Base-by-base conservation (phyloP, 2,113 vertebrate genomes). In the Riparia riparia region DNA sequence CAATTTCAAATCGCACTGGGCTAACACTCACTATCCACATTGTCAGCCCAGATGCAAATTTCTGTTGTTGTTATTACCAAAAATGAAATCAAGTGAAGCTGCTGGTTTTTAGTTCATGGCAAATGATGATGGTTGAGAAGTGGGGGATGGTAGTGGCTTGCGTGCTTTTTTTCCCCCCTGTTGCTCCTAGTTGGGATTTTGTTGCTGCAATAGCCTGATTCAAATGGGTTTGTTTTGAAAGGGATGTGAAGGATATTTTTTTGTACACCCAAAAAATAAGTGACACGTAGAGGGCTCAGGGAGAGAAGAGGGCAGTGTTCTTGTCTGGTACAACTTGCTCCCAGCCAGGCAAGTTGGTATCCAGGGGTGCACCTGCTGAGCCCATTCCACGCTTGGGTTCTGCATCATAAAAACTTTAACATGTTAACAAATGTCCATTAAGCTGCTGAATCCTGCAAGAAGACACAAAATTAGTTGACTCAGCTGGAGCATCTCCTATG, bases 11-110 rank as follows among this genome's bases (percentile, higher is more conserved):
- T 93, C 95, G 49, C 95, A 73, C 41, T 93, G 96, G 97, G 95
- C 94, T 94, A 93, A 86, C 77, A 65, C 9, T 15, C 65, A 58
- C 85, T 79, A 56, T 34, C 81, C 88, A 83, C 94, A 86, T 29
- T 96, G 92, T 94, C 77, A 49, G 90, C 85, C 93, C 95, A 95
- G 83, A 93, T 97, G 96, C 90, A 95, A 95, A 97, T 94, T 97
- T 93, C 93, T 90, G 65, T 93, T 90, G 91, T 89, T 96, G 82
- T 95, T 95, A 92, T 95, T 94, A 96, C 96, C 95, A 96, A 95
- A 96, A 97, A 95, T 93, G 94, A 97, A 96, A 97, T 93, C 93
- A 93, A 96, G 93, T 86, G 97, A 95, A 93, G 82, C 91, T 97
- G 49, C 91, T 97, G 88, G 47, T 21, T 95, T 97, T 95, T 73